Base-by-base conservation (phyloP, 2,888 invertebrate species). In the Torymus auratus region DNA sequence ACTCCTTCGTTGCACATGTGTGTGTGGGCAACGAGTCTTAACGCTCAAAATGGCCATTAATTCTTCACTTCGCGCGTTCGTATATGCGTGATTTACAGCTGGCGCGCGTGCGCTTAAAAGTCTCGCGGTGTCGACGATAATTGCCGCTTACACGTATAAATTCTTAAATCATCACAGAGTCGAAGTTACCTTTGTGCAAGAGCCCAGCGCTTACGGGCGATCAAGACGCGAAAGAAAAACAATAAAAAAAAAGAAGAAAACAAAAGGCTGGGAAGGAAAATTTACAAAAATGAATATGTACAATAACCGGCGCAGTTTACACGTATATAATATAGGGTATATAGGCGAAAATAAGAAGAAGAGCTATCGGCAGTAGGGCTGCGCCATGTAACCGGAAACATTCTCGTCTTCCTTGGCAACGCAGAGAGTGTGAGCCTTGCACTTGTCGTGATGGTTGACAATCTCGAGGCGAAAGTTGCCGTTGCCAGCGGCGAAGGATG, bases 401-500 rank as follows among this genome's bases (percentile, higher is more conserved):
- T 81, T 85, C 82, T 91, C 90, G 68, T 89, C 88, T 85, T 93
- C 93, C 86, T 92, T 92, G 50, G 91, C 91, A 75, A 92, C 91
- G 88, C 95, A 95, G 86, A 95, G 90, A 85, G 94, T 93, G 89
- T 95, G 95, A 53, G 95, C 95, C 90, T 95, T 96, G 89, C 95
- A 95, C 88, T 94, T 95, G 89, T 95, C 94, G 88, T 95, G 95
- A 90, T 95, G 95, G 89, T 95, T 95, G 67, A 96, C 94, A 86
- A 95, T 95, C 91, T 95, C 95, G 82, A 95, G 91, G 73, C 95
- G 92, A 91, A 95, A 95, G 90, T 95, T 95, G 67, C 94, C 93
- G 86, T 95, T 96, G 78, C 95, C 95, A 86, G 94, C 94, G n/a
- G 95, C 94, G 86, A 96, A 96, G 0, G 95, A 95, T n/a, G 95